These are phyloP conservation scores for Xenus cinereus DNA, from an alignment of 2,113 vertebrate species.

Conservation along the genomic window DNA sequence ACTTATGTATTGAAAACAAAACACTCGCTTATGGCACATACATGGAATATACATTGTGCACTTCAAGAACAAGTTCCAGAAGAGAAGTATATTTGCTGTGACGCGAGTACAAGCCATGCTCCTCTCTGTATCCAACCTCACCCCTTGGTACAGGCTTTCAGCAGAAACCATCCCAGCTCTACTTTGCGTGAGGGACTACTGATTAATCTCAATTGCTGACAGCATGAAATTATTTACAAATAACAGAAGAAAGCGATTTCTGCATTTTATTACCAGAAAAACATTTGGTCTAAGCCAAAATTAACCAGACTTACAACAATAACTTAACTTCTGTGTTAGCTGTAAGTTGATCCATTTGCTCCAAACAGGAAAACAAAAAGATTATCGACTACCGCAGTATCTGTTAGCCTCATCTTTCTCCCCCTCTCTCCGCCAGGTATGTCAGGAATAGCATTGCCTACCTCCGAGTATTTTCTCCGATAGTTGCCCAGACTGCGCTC, in stretches of 20 bases:
- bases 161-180: not conserved
- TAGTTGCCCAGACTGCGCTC: conserved; percentile 88
- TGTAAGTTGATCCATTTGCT: not conserved
- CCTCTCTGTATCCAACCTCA: not conserved
- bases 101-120: not conserved
- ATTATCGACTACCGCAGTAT: not conserved
- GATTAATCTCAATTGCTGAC: not conserved
- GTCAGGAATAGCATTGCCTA: conserved; percentile 13
- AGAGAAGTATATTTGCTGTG: not conserved
- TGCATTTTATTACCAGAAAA: not conserved
- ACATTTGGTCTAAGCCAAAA: not conserved
- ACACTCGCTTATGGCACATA: accelerated
- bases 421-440: not conserved
- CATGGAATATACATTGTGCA: not conserved
- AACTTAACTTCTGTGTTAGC: not conserved
- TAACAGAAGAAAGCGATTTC: not conserved
- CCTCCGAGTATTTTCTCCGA: conserved; percentile 91
- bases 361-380: not conserved
- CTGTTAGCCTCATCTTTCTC: not conserved
- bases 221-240: not conserved
- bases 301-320: not conserved
- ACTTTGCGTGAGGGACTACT: not conserved
- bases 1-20: not conserved
- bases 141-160: not conserved
- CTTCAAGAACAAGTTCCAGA: not conserved